These are phyloP conservation scores for Lithosia quadra DNA, from an alignment of 2,888 invertebrate species.

Conservation along the genomic window DNA sequence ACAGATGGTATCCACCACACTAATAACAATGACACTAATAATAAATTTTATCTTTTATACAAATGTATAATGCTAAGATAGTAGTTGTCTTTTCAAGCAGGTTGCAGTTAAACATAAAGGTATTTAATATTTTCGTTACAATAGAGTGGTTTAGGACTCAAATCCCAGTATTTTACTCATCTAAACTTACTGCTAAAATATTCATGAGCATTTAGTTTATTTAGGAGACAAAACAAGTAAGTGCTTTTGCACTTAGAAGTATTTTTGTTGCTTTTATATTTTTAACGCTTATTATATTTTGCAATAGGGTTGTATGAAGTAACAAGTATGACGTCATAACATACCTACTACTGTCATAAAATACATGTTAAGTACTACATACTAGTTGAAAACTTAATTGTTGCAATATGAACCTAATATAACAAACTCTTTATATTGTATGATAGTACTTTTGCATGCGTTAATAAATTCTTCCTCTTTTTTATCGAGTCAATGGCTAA, in stretches of 20 bases:
- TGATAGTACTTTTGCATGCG: too few relatives aligned
- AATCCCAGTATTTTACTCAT: conserved; percentile 1
- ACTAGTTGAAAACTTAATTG: too few relatives aligned
- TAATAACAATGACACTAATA: neutral
- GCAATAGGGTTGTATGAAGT: too few relatives aligned
- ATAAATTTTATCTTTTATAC: too few relatives aligned
- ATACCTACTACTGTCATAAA: too few relatives aligned
- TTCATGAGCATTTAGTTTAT: conserved; percentile 1
- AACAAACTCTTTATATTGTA: too few relatives aligned
- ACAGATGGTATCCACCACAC: neutral
- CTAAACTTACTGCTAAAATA: neutral
- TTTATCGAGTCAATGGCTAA: too few relatives aligned
- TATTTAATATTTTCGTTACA: conserved; percentile 1
- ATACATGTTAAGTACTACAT: too few relatives aligned
- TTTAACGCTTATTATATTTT: neutral
- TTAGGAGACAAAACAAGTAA: neutral
- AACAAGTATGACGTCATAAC: too few relatives aligned
- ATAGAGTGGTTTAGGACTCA: neutral
- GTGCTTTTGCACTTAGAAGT: neutral
- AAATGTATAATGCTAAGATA: neutral
- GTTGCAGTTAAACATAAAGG: neutral
- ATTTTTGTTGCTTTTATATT: neutral
- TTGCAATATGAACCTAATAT: too few relatives aligned
- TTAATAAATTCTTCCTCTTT: too few relatives aligned
- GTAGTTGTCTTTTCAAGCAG: too few relatives aligned